Percentiles rank a stretch among this genome's conserved stretches.
Evolutionary conservation across 2,797 vertebrate genomes (phyloP).

Genomic region (Pipistrellus pygmaeus): DNA sequence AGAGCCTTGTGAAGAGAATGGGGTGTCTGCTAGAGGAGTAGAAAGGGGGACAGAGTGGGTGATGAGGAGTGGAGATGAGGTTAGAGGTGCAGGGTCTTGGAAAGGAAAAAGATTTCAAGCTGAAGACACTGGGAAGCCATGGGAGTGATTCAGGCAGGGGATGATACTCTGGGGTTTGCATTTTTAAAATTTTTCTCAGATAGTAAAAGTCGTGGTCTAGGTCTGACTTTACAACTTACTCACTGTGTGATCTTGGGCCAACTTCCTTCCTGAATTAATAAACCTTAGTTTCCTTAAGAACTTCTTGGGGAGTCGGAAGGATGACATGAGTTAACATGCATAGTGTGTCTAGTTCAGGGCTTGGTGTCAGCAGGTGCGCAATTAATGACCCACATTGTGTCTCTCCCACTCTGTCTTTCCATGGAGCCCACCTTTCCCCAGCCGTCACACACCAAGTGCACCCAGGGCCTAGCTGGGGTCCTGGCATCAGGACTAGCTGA

Average conservation of each 20-base stretch:
- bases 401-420: background rate
- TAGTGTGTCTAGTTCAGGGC: background rate
- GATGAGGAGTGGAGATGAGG: background rate
- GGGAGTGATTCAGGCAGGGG: background rate
- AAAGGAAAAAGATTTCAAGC: background rate
- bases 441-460: background rate
- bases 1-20: background rate
- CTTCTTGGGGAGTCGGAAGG: background rate
- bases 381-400: background rate
- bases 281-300: conserved; percentile 52
- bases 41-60: background rate
- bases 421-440: background rate
- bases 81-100: background rate
- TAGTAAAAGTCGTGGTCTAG: conserved; percentile 35
- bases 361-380: background rate
- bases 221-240: conserved; percentile 20
- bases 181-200: conserved; percentile 61
- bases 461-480: background rate
- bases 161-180: background rate
- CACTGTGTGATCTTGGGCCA: conserved; percentile 20
- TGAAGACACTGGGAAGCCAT: background rate
- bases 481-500: background rate
- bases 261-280: conserved; percentile 1
- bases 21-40: too few relatives aligned
- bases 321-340: background rate